Conservation (phyloP, 2,797 vertebrate species). For the Microhierax caerulescens region DNA sequence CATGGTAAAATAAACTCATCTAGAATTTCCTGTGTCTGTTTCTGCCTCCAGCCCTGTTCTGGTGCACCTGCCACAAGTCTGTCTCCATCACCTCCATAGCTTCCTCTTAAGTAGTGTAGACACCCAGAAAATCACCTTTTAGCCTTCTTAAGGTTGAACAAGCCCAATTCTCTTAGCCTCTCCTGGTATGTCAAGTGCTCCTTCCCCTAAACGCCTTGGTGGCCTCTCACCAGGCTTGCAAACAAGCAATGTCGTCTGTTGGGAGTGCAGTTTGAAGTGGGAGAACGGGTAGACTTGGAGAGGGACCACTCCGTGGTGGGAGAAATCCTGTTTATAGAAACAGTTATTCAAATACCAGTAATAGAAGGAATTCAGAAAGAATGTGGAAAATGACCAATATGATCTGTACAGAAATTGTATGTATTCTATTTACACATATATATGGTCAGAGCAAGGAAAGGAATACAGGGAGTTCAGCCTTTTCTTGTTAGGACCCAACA, state of each 20-base stretch:
- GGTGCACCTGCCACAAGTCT: background rate
- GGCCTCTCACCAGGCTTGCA: background rate
- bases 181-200: background rate
- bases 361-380: background rate
- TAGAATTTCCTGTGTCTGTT: background rate
- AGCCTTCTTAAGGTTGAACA: background rate
- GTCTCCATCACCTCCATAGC: background rate
- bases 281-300: background rate
- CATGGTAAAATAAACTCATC: background rate
- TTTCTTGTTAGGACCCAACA: background rate
- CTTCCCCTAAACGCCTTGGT: background rate
- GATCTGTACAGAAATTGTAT: background rate
- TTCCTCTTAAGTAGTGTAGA: rapidly evolving
- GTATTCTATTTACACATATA: background rate
- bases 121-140: background rate
- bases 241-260: background rate
- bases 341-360: background rate
- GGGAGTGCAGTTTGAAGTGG: background rate
- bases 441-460: background rate
- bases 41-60: background rate
- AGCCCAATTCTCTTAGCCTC: background rate
- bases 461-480: background rate
- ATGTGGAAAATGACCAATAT: background rate
- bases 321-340: background rate
- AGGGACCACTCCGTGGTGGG: background rate